Evolutionary conservation across 2,113 vertebrate species (phyloP).

Genomic region (Delphinus delphis): DNA sequence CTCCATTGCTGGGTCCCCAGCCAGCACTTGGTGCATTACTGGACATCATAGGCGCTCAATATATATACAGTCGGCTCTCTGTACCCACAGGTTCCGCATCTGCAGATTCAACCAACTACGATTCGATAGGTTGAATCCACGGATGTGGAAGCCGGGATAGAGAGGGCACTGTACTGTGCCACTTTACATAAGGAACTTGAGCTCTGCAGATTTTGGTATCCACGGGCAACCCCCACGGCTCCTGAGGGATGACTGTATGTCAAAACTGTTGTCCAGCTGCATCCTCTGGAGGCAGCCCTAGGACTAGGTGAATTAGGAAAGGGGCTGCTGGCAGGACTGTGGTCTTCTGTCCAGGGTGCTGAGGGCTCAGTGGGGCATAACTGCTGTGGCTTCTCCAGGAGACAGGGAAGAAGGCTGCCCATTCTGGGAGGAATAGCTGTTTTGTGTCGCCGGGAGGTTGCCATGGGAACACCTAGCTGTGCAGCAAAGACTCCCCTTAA

Average conservation of each 20-base stretch:
- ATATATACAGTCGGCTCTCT: not conserved
- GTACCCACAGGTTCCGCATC: not conserved
- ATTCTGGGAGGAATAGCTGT: slow-evolving; percentile 7
- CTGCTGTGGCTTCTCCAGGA: not conserved
- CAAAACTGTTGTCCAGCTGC: not conserved
- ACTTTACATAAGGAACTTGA: not conserved
- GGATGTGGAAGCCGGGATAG: not conserved
- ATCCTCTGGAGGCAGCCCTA: not conserved
- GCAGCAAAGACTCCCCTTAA: slow-evolving; percentile 65
- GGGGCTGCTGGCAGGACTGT: too few relatives aligned
- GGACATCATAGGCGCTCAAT: not conserved
- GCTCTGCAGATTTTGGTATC: not conserved
- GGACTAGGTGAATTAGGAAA: not conserved
- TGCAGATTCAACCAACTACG: not conserved
- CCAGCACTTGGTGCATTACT: not conserved
- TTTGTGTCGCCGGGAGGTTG: slow-evolving; percentile 69
- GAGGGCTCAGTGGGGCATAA: not conserved
- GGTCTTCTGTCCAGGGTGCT: not conserved
- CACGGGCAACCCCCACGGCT: not conserved
- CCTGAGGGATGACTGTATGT: not conserved
- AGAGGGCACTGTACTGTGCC: not conserved
- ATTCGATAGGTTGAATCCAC: not conserved
- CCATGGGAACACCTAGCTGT: slow-evolving; percentile 69
- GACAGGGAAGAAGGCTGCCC: not conserved
- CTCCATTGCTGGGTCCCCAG: not conserved